Evolutionary conservation across 2,888 invertebrate species (phyloP), one percentile per base, ranked within the genome.

Genomic region (Tetanocera ferruginea): DNA sequence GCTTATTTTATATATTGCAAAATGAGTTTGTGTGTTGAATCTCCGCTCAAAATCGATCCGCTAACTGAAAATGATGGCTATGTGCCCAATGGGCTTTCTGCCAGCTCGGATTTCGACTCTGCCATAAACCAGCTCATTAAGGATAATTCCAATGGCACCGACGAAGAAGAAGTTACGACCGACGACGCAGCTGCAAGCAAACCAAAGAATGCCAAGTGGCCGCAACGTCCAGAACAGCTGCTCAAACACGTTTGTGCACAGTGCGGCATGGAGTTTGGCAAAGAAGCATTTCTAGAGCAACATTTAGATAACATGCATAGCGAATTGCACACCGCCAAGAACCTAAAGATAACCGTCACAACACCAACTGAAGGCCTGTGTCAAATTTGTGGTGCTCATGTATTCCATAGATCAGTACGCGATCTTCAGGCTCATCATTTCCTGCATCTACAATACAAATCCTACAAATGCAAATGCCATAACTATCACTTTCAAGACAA

Each of bases 161-260:
- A 74, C 0, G 74, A 66, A 31, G 74, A 66, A 31, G 34, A 66
- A 28, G 28, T 9, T 14, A 49, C 23, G 5, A 5, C 37, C 25
- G 37, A 9, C 17, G 55, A 19, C n/a, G 60, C 6, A 17, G 52
- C 34, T 23, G 49, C 51, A 9, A 66, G 19, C 19, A 64, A 74
- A 51, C 9, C 51, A 34, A 66, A 66, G 57, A 25, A 23, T 31
- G 9, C 76, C 25, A 80, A 80, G 51, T 76, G 69, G 69, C 79
- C 97, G 97, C 91, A 98, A 98, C 1, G 74, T 6, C 52, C 64
- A 17, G 76, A 76, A 23, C 70, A 64, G 23, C 23, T 76, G 55
- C 49, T 76, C 1, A 71, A 76, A 37, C 62, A 64, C 19, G 72
- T 76, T 25, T 76, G 76, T n/a, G 71, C 64, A 2, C 28, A 76